Evolutionary conservation across 2,113 vertebrate species (phyloP), one percentile per base, ranked within the genome.

Genomic region (Poeciliopsis prolifica): DNA sequence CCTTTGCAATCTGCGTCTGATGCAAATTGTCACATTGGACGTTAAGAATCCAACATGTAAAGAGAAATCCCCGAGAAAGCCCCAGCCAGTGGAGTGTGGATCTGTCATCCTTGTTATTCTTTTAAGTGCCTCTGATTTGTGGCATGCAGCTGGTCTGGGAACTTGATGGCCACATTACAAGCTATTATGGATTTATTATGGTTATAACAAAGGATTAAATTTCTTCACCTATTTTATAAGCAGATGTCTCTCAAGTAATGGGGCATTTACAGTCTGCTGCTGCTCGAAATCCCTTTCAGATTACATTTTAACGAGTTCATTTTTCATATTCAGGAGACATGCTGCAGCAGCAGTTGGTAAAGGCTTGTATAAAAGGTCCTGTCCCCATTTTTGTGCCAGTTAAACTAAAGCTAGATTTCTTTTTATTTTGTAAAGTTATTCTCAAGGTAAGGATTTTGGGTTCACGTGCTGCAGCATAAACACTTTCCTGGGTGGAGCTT

Each of bases 171-270:
- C 63, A 70, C 63, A 54, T 88, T 79, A 72, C 68, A 75, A 62
- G 42, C 63, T 75, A 85, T 88, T 83, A 78, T 86, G 74, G 79
- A 77, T 82, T 85, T 68, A 76, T 61, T 84, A 75, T 81, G 73
- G 67, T 72, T 67, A 65, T 77, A 87, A 88, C 73, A 77, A 82
- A 82, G 66, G 67, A 86, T 89, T 77, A 70, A 63, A 51, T 89
- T 90, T 76, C 81, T 77, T 87, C 83, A 79, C 72, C 70, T 81
- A 68, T 84, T 84, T 83, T 79, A 77, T 66, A 81, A 90, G 77
- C 80, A 86, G 72, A 75, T 84, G 78, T 65, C 70, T 86, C 66
- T 42, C 77, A 75, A 77, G 83, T 72, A 78, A 81, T 26, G 35
- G 65, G 81, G 61, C 6, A 78, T 88, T 82, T 84, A 78, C 71